Evolutionary conservation across 2,797 vertebrate genomes (phyloP), one percentile per base, ranked within the genome.

Genomic region (Perdix hodgsoniae): DNA sequence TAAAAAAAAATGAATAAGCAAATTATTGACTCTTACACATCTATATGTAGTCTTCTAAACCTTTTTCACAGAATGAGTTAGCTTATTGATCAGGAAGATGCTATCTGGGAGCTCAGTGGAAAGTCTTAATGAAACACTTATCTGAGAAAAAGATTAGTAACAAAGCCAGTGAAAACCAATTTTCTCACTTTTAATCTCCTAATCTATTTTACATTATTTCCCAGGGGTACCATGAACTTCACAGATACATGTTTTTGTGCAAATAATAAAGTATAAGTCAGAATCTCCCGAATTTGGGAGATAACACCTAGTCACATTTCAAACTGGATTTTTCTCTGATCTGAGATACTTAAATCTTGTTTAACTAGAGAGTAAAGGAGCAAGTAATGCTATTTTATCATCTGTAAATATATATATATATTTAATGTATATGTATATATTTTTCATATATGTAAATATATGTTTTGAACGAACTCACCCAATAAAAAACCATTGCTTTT

Each of bases 201-300:
- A 98, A 98, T 98, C 97, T 98, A 97, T 98, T 98, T 98, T 98
- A 97, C 97, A 97, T 98, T 98, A 98, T 98, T 99, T 98, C 98
- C 98, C 97, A 96, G 18, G 93, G 95, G 98, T 96, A 95, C 94
- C 76, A 96, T 97, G 98, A 97, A 98, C 95, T 98, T 98, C 96
- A 97, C 95, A 98, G 97, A 98, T 97, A 98, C 95, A 97, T 94
- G 92, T 95, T 89, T 97, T 97, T 96, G 97, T 97, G 95, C 96
- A 98, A 98, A 98, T 98, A 98, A 98, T 98, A 97, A 98, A 98
- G 98, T 98, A 98, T 95, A 93, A 96, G 69, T 96, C 96, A 98
- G 97, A 98, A 98, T 98, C 96, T 97, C 81, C 44, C 93, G 97
- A 97, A 97, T 97, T 97, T 98, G 96, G 97, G 96, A 96, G 96